A percentile compares a stretch with the other conserved stretches of the same genome.
Conservation (phyloP, 92 coral and sea anemone species). For the Paramuricea clavata region DNA sequence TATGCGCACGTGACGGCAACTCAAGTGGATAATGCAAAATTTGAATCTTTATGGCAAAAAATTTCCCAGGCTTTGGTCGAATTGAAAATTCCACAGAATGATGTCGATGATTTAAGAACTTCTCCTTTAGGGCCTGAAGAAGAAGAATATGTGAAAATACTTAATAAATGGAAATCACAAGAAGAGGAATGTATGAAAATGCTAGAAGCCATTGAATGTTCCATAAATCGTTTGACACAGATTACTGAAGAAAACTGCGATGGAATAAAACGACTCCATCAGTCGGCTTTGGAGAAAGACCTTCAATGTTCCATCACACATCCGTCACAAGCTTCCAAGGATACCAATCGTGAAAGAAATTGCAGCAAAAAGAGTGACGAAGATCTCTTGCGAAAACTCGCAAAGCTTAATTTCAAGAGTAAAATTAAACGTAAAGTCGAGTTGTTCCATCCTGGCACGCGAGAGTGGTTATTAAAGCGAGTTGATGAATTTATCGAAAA, state of each 20-base stretch:
- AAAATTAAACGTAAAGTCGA: background rate
- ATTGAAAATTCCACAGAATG: background rate
- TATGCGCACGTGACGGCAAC: background rate
- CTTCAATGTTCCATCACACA: too few species aligned
- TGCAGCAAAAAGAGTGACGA: background rate
- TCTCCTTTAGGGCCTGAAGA: background rate
- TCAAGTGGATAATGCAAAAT: background rate
- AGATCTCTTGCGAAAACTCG: background rate
- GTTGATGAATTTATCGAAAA: background rate
- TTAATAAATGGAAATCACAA: background rate
- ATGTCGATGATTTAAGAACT: background rate
- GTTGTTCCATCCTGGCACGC: background rate
- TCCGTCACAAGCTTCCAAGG: too few species aligned
- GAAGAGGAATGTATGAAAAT: background rate
- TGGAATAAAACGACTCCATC: background rate
- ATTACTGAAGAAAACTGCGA: background rate
- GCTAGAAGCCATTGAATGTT: background rate
- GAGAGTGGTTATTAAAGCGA: too few species aligned
- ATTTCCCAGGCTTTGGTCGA: background rate
- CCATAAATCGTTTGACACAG: background rate
- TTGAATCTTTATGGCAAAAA: constrained; percentile 1
- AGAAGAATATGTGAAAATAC: background rate
- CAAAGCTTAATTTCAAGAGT: background rate
- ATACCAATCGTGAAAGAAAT: too few species aligned
- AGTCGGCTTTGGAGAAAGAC: too few species aligned